These are phyloP conservation scores for Lysandra bellargus DNA, from an alignment of 2,888 invertebrate genomes.

Conservation along the genomic window DNA sequence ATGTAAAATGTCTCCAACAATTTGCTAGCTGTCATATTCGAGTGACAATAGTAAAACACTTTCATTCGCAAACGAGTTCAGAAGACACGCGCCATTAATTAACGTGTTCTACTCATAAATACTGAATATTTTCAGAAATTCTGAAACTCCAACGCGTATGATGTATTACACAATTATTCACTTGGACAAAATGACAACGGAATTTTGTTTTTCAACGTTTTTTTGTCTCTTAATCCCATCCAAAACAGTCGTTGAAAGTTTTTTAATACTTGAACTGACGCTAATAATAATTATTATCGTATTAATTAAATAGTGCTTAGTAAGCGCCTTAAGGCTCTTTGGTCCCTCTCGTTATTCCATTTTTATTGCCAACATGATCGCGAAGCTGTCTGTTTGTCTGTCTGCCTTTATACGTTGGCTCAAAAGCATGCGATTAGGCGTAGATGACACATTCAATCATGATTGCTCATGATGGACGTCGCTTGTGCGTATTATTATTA, in stretches of 20 bases:
- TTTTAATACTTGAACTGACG: too few relatives aligned
- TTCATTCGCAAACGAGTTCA: constrained; percentile 34
- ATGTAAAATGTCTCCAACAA: background rate
- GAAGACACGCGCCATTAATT: constrained; percentile 37
- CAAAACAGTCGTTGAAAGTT: background rate
- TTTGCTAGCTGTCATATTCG: constrained; percentile 7
- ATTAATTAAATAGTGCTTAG: too few relatives aligned
- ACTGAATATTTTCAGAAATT: constrained; percentile 18
- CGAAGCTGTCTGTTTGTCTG: too few relatives aligned
- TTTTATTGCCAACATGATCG: too few relatives aligned
- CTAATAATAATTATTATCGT: too few relatives aligned
- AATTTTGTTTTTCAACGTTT: background rate
- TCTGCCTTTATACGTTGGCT: too few relatives aligned
- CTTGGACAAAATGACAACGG: background rate
- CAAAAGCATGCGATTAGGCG: too few relatives aligned
- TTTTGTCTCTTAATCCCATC: background rate
- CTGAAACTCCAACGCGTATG: background rate
- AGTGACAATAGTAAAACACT: constrained; percentile 12
- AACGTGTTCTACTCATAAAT: constrained; percentile 40
- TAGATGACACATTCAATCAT: too few relatives aligned
- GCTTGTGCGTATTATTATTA: too few relatives aligned
- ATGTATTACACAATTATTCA: constrained; percentile 2
- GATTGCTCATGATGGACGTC: too few relatives aligned
- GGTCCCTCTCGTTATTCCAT: too few relatives aligned
- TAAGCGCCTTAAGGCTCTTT: too few relatives aligned